phyloP scores from a whole-genome alignment of 1,140 invertebrate species.

The Calycopis cecrops region DNA sequence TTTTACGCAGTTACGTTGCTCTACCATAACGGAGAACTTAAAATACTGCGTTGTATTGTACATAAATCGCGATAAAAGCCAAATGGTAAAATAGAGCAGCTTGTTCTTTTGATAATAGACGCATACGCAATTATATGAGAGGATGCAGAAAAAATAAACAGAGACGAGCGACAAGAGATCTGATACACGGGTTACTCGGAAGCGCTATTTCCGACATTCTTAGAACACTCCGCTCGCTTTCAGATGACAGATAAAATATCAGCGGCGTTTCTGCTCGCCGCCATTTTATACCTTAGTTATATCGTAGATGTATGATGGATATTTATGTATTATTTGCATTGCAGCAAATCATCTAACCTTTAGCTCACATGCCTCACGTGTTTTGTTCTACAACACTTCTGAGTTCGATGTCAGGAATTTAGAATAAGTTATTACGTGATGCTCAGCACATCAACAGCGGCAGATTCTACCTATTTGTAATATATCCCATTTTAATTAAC shows the following conservation, averaged over 20 bases:
- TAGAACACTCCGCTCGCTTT: slow-evolving; percentile 47
- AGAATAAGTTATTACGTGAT: too few relatives aligned
- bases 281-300: not conserved
- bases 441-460: too few relatives aligned
- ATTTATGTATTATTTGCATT: not conserved
- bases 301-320: not conserved
- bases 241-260: slow-evolving; percentile 33
- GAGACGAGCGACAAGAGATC: slow-evolving; percentile 54
- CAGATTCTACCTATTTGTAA: too few relatives aligned
- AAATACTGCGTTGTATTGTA: too few relatives aligned
- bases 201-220: slow-evolving; percentile 68
- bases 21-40: too few relatives aligned
- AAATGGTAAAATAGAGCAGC: not conserved
- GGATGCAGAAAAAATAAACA: slow-evolving; percentile 41
- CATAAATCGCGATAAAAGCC: too few relatives aligned
- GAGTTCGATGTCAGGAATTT: too few relatives aligned
- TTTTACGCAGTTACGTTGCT: too few relatives aligned
- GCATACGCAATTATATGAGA: slow-evolving; percentile 37
- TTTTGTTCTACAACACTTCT: too few relatives aligned
- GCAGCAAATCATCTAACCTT: too few relatives aligned
- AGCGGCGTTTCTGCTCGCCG: slow-evolving; percentile 10
- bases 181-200: slow-evolving; percentile 62
- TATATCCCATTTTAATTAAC: too few relatives aligned
- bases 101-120: slow-evolving; percentile 30
- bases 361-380: too few relatives aligned